These are phyloP conservation scores for Neocrepidodera transversa DNA, from an alignment of 2,888 invertebrate species.

Conservation along the genomic window DNA sequence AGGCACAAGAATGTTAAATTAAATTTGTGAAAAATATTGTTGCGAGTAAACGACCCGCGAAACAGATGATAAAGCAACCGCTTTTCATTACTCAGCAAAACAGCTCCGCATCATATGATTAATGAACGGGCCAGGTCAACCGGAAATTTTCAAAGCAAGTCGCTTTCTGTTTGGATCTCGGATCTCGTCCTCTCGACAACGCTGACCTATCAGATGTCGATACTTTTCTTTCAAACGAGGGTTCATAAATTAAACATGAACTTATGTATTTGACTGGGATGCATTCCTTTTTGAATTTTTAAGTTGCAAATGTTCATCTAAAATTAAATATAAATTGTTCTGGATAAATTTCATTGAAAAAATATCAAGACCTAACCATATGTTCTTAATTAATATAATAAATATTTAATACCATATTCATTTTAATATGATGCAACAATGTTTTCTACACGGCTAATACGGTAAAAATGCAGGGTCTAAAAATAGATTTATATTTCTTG, in stretches of 20 bases:
- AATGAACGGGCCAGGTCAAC: conserved; percentile 52
- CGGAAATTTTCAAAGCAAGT: conserved; percentile 46
- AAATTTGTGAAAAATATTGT: conserved; percentile 50
- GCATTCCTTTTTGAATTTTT: too few species aligned
- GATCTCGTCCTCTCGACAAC: conserved; percentile 6
- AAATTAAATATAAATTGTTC: too few species aligned
- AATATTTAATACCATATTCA: too few species aligned
- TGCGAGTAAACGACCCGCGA: conserved; percentile 50
- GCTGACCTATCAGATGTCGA: conserved; percentile 10
- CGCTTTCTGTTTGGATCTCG: not conserved
- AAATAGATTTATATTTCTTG: too few species aligned
- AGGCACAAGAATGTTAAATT: conserved; percentile 35
- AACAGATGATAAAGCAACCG: conserved; percentile 52
- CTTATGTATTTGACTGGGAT: too few species aligned
- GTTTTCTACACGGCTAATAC: too few species aligned
- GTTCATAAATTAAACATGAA: conserved; percentile 6
- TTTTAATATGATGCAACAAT: too few species aligned
- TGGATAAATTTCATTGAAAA: too few species aligned
- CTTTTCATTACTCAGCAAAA: conserved; percentile 51
- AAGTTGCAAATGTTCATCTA: too few species aligned
- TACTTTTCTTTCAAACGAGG: conserved; percentile 1
- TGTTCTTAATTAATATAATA: too few species aligned
- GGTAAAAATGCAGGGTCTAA: too few species aligned
- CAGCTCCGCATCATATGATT: conserved; percentile 50
- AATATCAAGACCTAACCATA: too few species aligned